Evolutionary conservation across 2,113 vertebrate species (phyloP).

Genomic region (Carassius carassius): DNA sequence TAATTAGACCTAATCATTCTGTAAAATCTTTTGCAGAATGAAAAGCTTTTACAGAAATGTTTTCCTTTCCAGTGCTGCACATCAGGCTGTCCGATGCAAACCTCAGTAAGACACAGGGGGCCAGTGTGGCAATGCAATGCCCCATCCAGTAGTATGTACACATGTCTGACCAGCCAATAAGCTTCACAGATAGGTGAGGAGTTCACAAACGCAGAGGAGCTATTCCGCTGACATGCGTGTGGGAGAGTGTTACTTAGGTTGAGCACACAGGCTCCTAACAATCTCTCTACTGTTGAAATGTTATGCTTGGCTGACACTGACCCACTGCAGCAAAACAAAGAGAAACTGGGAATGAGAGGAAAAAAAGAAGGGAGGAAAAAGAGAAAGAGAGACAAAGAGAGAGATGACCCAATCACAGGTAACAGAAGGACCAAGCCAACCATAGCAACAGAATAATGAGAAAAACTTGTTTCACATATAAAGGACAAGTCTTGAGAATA

Average conservation of each 20-base stretch:
- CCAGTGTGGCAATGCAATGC: background rate
- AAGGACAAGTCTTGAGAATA: background rate
- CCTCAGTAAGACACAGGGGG: background rate
- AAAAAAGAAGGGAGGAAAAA: slow-evolving; percentile 36
- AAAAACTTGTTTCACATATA: slow-evolving; percentile 13
- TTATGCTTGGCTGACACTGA: slow-evolving; percentile 68
- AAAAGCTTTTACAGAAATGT: background rate
- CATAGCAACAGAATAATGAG: background rate
- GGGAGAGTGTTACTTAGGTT: slow-evolving; percentile 11
- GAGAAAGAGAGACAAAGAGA: background rate
- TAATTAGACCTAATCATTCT: slow-evolving; percentile 25
- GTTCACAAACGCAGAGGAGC: slow-evolving; percentile 43
- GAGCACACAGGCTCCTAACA: slow-evolving; percentile 65
- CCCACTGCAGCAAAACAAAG: slow-evolving; percentile 6
- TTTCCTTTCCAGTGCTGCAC: background rate
- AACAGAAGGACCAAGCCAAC: slow-evolving; percentile 29
- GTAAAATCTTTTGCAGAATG: slow-evolving; percentile 17
- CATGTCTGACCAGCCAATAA: slow-evolving; percentile 21
- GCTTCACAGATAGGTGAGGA: slow-evolving; percentile 58
- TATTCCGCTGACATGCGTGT: slow-evolving; percentile 56
- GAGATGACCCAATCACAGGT: slow-evolving; percentile 4
- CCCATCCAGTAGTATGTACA: background rate
- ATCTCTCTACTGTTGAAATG: slow-evolving; percentile 69
- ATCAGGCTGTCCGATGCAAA: background rate
- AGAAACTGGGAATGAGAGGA: slow-evolving; percentile 34